Conservation (phyloP, 1,140 invertebrate species). For the Belonocnema kinseyi region DNA sequence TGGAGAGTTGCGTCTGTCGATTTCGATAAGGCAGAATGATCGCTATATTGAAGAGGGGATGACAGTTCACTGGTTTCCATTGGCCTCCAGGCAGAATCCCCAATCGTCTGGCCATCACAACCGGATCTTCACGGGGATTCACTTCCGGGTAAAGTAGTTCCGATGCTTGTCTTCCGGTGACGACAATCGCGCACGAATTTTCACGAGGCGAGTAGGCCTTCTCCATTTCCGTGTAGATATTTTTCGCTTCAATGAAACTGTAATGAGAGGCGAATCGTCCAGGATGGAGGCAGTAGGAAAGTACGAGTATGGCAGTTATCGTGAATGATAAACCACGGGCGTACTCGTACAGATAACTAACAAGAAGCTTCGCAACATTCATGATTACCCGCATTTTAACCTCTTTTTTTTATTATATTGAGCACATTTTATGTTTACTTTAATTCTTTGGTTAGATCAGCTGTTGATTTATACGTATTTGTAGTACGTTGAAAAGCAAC, state of each 20-base stretch:
- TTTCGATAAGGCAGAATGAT: constrained; percentile 94
- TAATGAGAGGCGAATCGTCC: constrained; percentile 72
- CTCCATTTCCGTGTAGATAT: constrained; percentile 70
- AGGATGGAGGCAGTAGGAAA: constrained; percentile 69
- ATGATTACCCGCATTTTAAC: constrained; percentile 46
- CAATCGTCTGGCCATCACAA: constrained; percentile 60
- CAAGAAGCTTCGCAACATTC: constrained; percentile 59
- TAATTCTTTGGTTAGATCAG: not conserved
- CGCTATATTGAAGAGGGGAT: constrained; percentile 86
- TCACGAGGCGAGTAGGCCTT: constrained; percentile 62
- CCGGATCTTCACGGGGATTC: constrained; percentile 60
- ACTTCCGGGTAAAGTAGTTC: constrained; percentile 69
- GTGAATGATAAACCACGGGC: constrained; percentile 57
- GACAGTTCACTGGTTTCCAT: constrained; percentile 84
- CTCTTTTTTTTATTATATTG: not conserved
- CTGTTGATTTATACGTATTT: too few species aligned
- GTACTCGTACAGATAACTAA: constrained; percentile 60
- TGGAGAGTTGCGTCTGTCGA: constrained; percentile 85
- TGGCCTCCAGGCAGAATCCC: constrained; percentile 79
- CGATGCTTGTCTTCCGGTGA: constrained; percentile 44
- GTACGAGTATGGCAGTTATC: constrained; percentile 55
- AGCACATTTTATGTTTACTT: not conserved
- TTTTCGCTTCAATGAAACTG: constrained; percentile 65
- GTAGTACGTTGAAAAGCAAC: too few species aligned
- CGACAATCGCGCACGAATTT: constrained; percentile 65